These are phyloP conservation scores for Leptopilina drosophilae DNA, from an alignment of 2,888 invertebrate genomes.

Conservation along the genomic window DNA sequence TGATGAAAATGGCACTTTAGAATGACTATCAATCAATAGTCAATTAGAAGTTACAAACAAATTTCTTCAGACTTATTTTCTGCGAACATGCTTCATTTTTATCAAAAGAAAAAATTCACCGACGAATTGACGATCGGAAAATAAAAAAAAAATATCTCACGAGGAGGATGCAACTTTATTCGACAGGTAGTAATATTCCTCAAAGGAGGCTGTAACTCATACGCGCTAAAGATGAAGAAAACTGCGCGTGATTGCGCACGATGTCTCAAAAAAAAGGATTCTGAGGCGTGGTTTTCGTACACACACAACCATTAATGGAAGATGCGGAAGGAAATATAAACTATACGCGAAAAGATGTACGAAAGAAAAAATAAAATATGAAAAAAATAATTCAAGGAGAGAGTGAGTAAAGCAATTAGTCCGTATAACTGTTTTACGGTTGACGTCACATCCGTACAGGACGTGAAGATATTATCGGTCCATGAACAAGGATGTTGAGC, in stretches of 20 bases:
- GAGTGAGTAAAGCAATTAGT: slow-evolving; percentile 68
- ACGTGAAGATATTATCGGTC: slow-evolving; percentile 66
- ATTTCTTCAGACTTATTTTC: too few species aligned
- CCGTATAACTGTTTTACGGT: slow-evolving; percentile 67
- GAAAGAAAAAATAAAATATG: background rate
- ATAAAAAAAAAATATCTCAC: slow-evolving; percentile 66
- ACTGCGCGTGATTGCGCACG: slow-evolving; percentile 54
- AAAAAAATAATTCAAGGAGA: slow-evolving; percentile 39
- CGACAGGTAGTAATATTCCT: slow-evolving; percentile 74
- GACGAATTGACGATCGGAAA: slow-evolving; percentile 65
- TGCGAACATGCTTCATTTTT: too few species aligned
- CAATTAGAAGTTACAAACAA: too few species aligned
- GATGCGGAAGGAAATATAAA: too few species aligned
- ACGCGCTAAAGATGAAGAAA: slow-evolving; percentile 59
- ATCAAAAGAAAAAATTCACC: slow-evolving; percentile 25
- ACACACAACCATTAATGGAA: background rate
- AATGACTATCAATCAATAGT: background rate
- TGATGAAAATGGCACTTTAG: background rate
- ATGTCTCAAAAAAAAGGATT: slow-evolving; percentile 57
- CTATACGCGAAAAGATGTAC: too few species aligned
- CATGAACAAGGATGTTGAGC: slow-evolving; percentile 61
- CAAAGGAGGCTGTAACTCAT: slow-evolving; percentile 71
- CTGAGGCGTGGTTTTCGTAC: slow-evolving; percentile 46
- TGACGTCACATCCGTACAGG: slow-evolving; percentile 60
- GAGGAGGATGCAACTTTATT: slow-evolving; percentile 65